phyloP scores from a whole-genome alignment of 2,888 invertebrate genomes.

The Ornithoptera alexandrae region DNA sequence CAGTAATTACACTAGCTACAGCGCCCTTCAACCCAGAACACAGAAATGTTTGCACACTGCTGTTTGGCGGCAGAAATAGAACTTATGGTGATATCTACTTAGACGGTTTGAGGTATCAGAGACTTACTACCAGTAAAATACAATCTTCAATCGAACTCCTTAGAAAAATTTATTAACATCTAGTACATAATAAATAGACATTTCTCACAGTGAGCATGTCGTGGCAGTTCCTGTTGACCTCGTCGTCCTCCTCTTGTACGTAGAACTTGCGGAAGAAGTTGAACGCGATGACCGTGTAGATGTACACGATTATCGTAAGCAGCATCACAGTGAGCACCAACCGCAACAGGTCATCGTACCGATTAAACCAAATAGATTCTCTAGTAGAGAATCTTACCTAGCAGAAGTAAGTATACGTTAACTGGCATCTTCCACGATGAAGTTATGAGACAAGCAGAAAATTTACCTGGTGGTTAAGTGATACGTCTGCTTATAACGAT shows the following conservation, averaged over 20 bases:
- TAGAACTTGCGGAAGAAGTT: conserved; percentile 99
- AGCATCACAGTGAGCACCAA: conserved; percentile 98
- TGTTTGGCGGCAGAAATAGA: no score
- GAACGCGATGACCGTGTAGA: conserved; percentile 99
- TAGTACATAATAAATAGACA: background rate
- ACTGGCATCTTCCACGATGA: background rate
- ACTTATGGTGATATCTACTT: no score
- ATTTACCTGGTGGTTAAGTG: no score
- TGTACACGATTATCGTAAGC: conserved; percentile 97
- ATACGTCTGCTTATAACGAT: no score
- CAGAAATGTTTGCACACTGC: no score
- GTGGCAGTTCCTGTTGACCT: conserved; percentile 97
- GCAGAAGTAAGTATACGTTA: background rate
- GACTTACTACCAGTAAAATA: no score
- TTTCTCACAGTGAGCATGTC: conserved; percentile 94
- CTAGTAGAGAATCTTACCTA: background rate
- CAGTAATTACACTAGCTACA: no score
- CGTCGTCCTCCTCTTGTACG: conserved; percentile 97
- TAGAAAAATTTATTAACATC: no score
- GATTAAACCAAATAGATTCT: background rate
- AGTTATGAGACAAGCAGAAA: background rate
- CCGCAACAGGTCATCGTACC: conserved; percentile 60
- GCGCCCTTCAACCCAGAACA: no score
- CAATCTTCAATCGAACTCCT: no score
- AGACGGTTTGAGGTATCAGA: no score